Percentiles rank a stretch among this genome's conserved stretches.
Conservation (phyloP, 2,113 vertebrate genomes). For the Crotalus viridis region DNA sequence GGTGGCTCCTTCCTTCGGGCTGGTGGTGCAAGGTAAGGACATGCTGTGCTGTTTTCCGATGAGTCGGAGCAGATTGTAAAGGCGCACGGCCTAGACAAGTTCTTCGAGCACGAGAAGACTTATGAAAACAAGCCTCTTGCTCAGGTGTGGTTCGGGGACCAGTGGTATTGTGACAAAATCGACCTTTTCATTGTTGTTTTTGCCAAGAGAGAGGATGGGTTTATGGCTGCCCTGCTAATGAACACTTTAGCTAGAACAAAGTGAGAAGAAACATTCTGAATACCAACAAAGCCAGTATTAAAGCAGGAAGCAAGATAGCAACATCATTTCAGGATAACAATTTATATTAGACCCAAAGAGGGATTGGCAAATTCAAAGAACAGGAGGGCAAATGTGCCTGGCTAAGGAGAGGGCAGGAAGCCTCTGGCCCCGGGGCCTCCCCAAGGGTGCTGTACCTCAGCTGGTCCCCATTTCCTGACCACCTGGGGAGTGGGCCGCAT, state of each 20-base stretch:
- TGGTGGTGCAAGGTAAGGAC: slow-evolving; percentile 62
- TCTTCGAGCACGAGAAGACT: slow-evolving; percentile 91
- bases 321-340: not conserved
- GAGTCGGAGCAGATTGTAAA: slow-evolving; percentile 94
- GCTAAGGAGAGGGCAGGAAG: not conserved
- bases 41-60: slow-evolving; percentile 92
- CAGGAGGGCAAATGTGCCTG: not conserved
- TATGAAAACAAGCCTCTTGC: slow-evolving; percentile 92
- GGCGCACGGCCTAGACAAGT: slow-evolving; percentile 89
- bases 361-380: not conserved
- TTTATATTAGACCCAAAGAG: not conserved
- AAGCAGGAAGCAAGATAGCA: not conserved
- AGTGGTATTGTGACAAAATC: not conserved
- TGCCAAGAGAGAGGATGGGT: not conserved
- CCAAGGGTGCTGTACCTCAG: not conserved
- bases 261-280: not conserved
- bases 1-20: no score
- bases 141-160: slow-evolving; percentile 72
- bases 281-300: not conserved
- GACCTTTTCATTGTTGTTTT: not conserved
- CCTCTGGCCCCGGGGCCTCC: not conserved
- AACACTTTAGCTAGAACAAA: not conserved
- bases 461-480: not conserved
- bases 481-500: not conserved
- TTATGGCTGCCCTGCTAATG: not conserved